These are phyloP conservation scores for Patella ulyssiponensis DNA, from an alignment of 2,888 invertebrate species.

Conservation along the genomic window DNA sequence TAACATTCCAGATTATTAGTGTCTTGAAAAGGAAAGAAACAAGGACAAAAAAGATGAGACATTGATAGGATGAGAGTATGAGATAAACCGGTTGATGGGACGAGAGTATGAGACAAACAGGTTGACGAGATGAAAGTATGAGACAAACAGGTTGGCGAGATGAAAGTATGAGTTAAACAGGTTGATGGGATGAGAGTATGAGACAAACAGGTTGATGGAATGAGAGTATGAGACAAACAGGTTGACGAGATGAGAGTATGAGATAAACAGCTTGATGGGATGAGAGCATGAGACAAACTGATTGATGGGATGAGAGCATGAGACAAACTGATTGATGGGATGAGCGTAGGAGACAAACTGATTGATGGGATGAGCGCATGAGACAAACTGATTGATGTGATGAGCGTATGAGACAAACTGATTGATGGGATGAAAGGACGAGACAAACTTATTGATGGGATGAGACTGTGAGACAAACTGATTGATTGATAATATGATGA, in stretches of 20 bases:
- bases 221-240: background rate
- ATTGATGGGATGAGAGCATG: background rate
- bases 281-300: too few species aligned
- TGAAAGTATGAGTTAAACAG: background rate
- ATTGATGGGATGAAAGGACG: background rate
- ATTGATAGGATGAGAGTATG: background rate
- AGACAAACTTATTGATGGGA: background rate
- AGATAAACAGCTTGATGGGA: background rate
- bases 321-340: background rate
- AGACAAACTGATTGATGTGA: background rate
- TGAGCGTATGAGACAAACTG: background rate
- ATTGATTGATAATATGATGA: background rate
- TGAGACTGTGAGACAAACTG: too few species aligned
- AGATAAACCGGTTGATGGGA: background rate
- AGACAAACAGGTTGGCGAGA: background rate
- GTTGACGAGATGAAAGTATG: background rate
- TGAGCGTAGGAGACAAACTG: background rate
- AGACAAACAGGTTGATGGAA: background rate
- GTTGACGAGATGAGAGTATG: background rate
- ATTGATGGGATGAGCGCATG: background rate
- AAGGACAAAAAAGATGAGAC: background rate
- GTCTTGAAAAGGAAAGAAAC: background rate
- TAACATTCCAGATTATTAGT: too few species aligned
- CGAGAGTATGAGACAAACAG: slow-evolving; percentile 5
- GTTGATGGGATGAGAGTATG: background rate